A percentile compares a stretch with the other conserved stretches of the same genome.
Conservation (phyloP, 2,888 invertebrate genomes). For the Mesoligia furuncula region DNA sequence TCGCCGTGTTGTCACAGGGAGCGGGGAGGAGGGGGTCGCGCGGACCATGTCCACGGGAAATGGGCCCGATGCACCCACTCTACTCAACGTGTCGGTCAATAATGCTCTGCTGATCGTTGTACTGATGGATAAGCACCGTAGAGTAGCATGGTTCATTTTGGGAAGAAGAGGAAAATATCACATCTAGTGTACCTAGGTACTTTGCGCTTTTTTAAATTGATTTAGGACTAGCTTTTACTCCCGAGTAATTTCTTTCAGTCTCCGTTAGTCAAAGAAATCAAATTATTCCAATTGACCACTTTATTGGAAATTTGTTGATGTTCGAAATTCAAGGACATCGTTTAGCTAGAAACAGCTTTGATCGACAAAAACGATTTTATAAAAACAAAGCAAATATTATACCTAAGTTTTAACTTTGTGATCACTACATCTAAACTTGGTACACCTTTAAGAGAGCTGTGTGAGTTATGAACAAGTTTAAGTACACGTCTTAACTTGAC, state of each 20-base stretch:
- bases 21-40: background rate
- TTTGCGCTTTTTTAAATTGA: background rate
- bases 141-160: background rate
- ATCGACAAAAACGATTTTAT: slow-evolving; percentile 1
- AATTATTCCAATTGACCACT: background rate
- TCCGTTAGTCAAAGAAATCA: background rate
- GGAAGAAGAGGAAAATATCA: background rate
- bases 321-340: background rate
- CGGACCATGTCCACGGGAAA: slow-evolving; percentile 57
- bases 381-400: slow-evolving; percentile 8
- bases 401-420: background rate
- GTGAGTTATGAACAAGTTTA: slow-evolving; percentile 40
- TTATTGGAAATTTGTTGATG: background rate
- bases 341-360: background rate
- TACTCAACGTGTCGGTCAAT: slow-evolving; percentile 48
- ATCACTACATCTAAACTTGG: slow-evolving; percentile 7
- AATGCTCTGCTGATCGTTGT: slow-evolving; percentile 37
- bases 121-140: slow-evolving; percentile 26
- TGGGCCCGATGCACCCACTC: slow-evolving; percentile 61
- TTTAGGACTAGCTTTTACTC: background rate
- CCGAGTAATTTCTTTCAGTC: background rate
- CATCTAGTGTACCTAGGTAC: background rate
- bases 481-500: slow-evolving; percentile 39
- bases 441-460: slow-evolving; percentile 17
- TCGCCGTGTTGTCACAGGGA: slow-evolving; percentile 35